Percentiles rank a stretch among this genome's conserved stretches.
Conservation (phyloP, 2,797 vertebrate species). For the Siniperca scherzeri region DNA sequence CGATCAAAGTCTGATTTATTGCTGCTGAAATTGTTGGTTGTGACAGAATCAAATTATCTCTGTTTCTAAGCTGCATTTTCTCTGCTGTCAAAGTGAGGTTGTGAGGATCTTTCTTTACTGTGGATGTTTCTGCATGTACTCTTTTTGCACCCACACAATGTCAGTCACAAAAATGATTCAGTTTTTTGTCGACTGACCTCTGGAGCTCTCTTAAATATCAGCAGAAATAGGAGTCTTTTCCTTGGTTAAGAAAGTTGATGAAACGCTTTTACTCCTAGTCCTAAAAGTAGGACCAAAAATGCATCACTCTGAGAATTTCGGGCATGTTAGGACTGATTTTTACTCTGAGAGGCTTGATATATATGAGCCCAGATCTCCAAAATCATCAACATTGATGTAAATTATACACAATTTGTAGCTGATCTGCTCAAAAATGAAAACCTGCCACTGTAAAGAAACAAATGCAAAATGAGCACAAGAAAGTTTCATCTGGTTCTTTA, state of each 20-base stretch:
- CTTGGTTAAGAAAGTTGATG: background rate
- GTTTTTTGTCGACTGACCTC: background rate
- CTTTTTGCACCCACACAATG: background rate
- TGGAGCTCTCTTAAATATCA: background rate
- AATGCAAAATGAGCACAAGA: background rate
- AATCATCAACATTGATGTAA: background rate
- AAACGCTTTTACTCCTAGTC: background rate
- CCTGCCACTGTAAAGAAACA: background rate
- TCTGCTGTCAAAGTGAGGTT: background rate
- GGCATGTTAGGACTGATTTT: background rate
- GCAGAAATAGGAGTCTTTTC: background rate
- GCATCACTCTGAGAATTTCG: background rate
- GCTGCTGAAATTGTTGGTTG: background rate
- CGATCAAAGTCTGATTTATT: background rate
- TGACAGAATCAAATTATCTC: background rate
- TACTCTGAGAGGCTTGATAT: background rate
- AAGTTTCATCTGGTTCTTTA: background rate
- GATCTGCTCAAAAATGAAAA: background rate
- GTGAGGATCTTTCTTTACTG: background rate
- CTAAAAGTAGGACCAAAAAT: background rate
- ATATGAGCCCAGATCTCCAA: background rate
- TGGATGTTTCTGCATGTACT: background rate
- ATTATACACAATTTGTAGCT: background rate
- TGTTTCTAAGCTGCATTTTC: background rate
- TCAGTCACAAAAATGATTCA: background rate